These are phyloP conservation scores for Sialis fuliginosa DNA, from an alignment of 2,888 invertebrate species.

Conservation along the genomic window DNA sequence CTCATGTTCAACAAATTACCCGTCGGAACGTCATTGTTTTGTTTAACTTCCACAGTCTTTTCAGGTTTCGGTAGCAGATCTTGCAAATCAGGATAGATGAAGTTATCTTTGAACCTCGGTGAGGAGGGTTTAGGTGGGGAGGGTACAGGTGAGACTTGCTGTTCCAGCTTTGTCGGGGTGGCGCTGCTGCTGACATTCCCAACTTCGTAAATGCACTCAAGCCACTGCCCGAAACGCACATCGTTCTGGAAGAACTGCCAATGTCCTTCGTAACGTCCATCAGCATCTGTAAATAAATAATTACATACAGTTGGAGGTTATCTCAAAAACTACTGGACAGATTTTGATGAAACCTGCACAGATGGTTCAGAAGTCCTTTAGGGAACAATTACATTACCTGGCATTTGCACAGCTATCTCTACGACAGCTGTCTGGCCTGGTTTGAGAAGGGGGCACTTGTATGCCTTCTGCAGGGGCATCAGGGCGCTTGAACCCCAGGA, in stretches of 20 bases:
- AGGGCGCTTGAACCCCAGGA: conserved; percentile 25
- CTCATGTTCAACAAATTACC: background rate
- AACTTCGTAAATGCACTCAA: conserved; percentile 23
- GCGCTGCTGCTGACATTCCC: conserved; percentile 13
- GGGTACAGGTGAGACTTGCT: background rate
- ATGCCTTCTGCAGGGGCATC: conserved; percentile 17
- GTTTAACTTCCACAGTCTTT: background rate
- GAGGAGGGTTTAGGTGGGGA: background rate
- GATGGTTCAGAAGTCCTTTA: background rate
- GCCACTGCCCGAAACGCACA: conserved; percentile 25
- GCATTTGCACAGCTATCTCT: conserved; percentile 20
- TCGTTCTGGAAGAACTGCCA: conserved; percentile 26
- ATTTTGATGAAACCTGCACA: too few species aligned
- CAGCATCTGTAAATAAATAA: conserved; percentile 14
- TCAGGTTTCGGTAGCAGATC: too few species aligned
- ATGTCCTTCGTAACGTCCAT: conserved; percentile 22
- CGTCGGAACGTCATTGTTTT: background rate
- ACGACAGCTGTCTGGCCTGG: conserved; percentile 23
- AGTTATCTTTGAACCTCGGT: background rate
- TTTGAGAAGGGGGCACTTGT: conserved; percentile 21
- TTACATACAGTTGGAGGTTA: too few species aligned
- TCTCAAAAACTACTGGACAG: too few species aligned
- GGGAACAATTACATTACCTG: conserved; percentile 16
- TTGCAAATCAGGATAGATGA: too few species aligned
- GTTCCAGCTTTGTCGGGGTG: background rate